Evolutionary conservation across 2,797 vertebrate species (phyloP).

Genomic region (Philypnodon macrostomus): DNA sequence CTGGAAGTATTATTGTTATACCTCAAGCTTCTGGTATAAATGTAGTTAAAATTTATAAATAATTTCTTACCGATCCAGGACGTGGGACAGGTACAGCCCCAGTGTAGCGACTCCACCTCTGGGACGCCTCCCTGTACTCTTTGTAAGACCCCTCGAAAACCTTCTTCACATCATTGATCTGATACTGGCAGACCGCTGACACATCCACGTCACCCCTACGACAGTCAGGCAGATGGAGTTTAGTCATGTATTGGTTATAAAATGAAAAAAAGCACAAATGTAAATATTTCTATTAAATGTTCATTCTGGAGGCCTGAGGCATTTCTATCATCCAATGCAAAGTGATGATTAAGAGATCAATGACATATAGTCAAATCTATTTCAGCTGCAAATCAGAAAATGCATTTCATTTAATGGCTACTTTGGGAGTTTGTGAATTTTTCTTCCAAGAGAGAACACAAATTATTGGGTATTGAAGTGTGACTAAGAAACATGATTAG

Average conservation of each 20-base stretch:
- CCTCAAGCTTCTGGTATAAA: too few relatives aligned
- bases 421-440: conserved; percentile 1
- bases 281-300: conserved; percentile 11
- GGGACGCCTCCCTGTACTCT: conserved; percentile 86
- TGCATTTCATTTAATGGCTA: conserved; percentile 35
- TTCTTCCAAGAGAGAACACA: conserved; percentile 22
- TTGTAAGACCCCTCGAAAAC: conserved; percentile 93
- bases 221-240: conserved; percentile 18
- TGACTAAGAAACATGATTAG: conserved; percentile 32
- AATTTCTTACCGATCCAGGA: conserved; percentile 91
- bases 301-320: background rate
- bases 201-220: conserved; percentile 91
- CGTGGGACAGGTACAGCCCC: conserved; percentile 84
- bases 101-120: conserved; percentile 87
- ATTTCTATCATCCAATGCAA: conserved; percentile 5
- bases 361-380: conserved; percentile 25
- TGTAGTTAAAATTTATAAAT: too few relatives aligned
- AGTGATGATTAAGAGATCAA: conserved; percentile 18
- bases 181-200: conserved; percentile 90
- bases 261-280: background rate
- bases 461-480: conserved; percentile 38
- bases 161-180: conserved; percentile 84
- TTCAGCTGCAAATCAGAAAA: conserved; percentile 26
- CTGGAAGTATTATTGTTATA: too few relatives aligned
- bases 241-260: conserved; percentile 22